Evolutionary conservation across 2,888 invertebrate species (phyloP).

Genomic region (Acronicta alni): DNA sequence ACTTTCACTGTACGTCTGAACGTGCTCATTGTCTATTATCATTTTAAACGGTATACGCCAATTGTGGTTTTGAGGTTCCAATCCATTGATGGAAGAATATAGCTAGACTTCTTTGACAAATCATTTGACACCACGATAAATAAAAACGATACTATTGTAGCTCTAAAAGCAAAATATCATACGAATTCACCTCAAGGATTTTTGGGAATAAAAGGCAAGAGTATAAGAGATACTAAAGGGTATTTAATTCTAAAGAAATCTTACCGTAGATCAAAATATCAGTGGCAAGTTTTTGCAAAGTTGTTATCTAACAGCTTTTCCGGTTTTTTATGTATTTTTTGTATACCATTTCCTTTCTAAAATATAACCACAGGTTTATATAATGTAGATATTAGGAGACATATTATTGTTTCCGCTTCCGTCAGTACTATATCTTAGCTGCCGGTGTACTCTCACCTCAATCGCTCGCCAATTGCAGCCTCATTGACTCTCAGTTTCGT

Average conservation of each 20-base stretch:
- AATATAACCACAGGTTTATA: slow-evolving; percentile 1
- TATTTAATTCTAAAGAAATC: too few relatives aligned
- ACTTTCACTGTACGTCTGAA: slow-evolving; percentile 70
- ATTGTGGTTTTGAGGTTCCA: slow-evolving; percentile 24
- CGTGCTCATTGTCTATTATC: slow-evolving; percentile 54
- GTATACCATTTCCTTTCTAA: background rate
- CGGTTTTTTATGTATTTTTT: background rate
- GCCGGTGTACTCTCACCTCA: slow-evolving; percentile 30
- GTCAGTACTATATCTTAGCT: slow-evolving; percentile 37
- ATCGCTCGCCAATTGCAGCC: slow-evolving; percentile 59
- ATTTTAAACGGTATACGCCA: slow-evolving; percentile 42
- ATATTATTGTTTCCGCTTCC: slow-evolving; percentile 11
- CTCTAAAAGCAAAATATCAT: too few relatives aligned
- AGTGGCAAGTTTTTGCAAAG: background rate
- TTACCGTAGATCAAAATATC: background rate
- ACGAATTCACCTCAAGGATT: too few relatives aligned
- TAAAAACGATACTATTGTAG: too few relatives aligned
- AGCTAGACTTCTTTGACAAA: background rate
- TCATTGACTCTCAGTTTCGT: slow-evolving; percentile 78
- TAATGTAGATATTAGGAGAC: too few relatives aligned
- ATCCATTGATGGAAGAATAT: slow-evolving; percentile 10
- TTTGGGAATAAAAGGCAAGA: too few relatives aligned
- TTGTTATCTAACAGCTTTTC: background rate
- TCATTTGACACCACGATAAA: too few relatives aligned
- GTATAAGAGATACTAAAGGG: too few relatives aligned